phyloP scores from a whole-genome alignment of 2,888 invertebrate species.

The Netelia fuscicornis region DNA sequence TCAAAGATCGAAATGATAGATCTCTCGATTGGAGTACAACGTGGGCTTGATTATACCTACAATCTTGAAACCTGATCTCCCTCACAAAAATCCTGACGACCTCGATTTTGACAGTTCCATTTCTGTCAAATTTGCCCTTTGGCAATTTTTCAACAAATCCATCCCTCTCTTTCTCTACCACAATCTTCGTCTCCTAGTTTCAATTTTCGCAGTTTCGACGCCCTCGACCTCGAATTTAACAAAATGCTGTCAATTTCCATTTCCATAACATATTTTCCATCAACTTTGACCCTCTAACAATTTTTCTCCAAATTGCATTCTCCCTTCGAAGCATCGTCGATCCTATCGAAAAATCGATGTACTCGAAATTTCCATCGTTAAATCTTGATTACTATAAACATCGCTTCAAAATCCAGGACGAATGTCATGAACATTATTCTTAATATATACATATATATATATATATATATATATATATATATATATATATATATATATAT shows the following conservation, averaged over 20 bases:
- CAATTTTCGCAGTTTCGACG: not conserved
- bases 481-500: conserved; percentile 1
- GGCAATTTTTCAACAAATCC: no score
- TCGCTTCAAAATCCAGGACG: conserved; percentile 4
- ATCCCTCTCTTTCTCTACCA: not conserved
- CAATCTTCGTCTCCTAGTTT: not conserved
- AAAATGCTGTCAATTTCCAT: not conserved
- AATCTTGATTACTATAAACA: not conserved
- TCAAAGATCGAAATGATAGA: not conserved
- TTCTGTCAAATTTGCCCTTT: no score
- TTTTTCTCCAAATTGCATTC: not conserved
- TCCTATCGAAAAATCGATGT: no score
- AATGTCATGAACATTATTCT: not conserved
- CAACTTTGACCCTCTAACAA: not conserved
- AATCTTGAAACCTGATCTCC: no score
- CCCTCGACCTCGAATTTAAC: not conserved
- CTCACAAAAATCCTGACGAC: not conserved
- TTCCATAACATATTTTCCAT: not conserved
- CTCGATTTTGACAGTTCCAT: not conserved
- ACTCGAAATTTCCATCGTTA: not conserved
- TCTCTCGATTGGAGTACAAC: no score
- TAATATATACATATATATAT: not conserved
- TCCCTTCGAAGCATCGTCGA: no score
- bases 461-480: not conserved
- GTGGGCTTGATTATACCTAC: no score